A percentile compares a stretch with the other conserved stretches of the same genome.
Evolutionary conservation across 2,113 vertebrate species (phyloP).

Genomic region (Gasterosteus nipponicus): DNA sequence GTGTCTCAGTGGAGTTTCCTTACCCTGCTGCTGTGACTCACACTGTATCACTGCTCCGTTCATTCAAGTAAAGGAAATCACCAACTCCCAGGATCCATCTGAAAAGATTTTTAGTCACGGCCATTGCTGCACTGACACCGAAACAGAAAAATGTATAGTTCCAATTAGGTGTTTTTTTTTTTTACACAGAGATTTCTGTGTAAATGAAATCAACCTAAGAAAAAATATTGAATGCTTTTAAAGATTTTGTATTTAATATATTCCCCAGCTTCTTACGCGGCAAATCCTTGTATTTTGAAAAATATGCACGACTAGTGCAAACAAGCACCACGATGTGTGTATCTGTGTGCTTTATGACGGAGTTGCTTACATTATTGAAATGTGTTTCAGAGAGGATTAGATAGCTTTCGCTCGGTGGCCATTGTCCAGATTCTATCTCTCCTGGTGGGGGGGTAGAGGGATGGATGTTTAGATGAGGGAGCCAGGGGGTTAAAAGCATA

Average conservation of each 20-base stretch:
- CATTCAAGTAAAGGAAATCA: constrained; percentile 41
- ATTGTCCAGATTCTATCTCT: constrained; percentile 33
- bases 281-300: constrained; percentile 31
- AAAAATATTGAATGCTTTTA: constrained; percentile 22
- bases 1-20: constrained; percentile 58
- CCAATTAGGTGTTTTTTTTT: constrained; percentile 53
- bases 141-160: constrained; percentile 50
- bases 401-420: constrained; percentile 38
- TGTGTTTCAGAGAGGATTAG: constrained; percentile 53
- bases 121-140: constrained; percentile 55
- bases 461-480: constrained; percentile 55
- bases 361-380: constrained; percentile 55
- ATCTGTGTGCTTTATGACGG: constrained; percentile 5
- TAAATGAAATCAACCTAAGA: constrained; percentile 43
- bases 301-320: constrained; percentile 6
- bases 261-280: constrained; percentile 24
- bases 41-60: constrained; percentile 54
- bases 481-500: constrained; percentile 55
- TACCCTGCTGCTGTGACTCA: constrained; percentile 56
- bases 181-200: constrained; percentile 27
- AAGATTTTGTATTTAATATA: constrained; percentile 19
- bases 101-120: constrained; percentile 59
- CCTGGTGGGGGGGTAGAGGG: constrained; percentile 20
- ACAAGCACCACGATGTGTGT: constrained; percentile 16
- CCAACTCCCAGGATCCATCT: constrained; percentile 47